Evolutionary conservation across 53 echinoderm and acorn worm species (phyloP), one percentile per base, ranked within the genome.

Genomic region (Henricia sp.): DNA sequence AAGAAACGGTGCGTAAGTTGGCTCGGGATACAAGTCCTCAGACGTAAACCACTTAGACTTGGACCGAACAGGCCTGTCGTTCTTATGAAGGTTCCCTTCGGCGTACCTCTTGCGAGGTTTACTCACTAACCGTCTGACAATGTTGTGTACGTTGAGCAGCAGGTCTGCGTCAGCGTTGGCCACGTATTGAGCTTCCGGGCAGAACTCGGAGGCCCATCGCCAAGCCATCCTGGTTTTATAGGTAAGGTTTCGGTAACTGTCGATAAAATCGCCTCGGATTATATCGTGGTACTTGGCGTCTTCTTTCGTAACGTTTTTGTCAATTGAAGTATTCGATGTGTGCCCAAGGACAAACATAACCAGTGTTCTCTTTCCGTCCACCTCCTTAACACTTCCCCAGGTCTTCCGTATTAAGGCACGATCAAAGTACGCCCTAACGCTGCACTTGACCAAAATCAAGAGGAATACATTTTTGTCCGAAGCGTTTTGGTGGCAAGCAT

Each of bases 1-100:
- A 21, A 80, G 65, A 42, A 62, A 80, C 28, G 82, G 82, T 19
- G 82, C 62, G 63, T 80, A 80, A 17, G 82, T 37, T 5, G 82
- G 33, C 32, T 65, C 82, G 0, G 59, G 82, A 32, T 62, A 80
- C 6, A 80, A 11, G 2, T 32, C 34, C n/a, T 64, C 0, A 1
- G 82, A 44, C 4, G 64, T 80, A 43, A 11, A 80, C 82, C 82
- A 80, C 32, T 80, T 80, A 14, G 82, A 80, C 16, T 11, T 21
- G n/a, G 2, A 4, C 48, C 82, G 56, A 25, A 26, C 37, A 0
- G 82, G 82, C 2, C 27, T 24, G 21, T 25, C 62, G 8, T 80
- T 23, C 1, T 6, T 25, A 13, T 41, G 63, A n/a, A 60, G 38
- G 43, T 80, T 65, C 1, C 82, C 82, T 28, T 80, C 82, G 20